Base-by-base conservation (phyloP, 2,888 invertebrate genomes). In the Philaethria dido region DNA sequence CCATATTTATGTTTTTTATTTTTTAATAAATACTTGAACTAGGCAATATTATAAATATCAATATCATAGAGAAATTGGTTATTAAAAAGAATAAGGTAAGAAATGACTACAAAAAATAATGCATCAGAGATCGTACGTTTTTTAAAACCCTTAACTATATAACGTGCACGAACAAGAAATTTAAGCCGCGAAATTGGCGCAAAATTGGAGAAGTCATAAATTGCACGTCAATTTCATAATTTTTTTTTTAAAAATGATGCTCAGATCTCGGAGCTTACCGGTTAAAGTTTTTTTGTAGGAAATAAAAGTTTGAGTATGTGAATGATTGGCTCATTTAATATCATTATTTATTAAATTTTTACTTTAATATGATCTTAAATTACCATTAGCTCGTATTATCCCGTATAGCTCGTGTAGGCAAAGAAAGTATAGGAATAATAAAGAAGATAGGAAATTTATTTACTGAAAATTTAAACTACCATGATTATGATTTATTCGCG, bases 151-250 rank as follows among this genome's bases (percentile, higher is more conserved):
- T 45, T 2, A 60, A 45, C 33, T 14, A 16, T 44, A 44, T 18
- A 45, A 29, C 8, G 60, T 60, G 60, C 45, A 45, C 60, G 60
- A 60, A 45, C 55, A 57, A 57, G 50, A 44, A 65, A 33, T 45
- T 55, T 62, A 29, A 69, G 77, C 82, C 80, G 80, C 84, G 77
- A 88, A 89, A 90, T 90, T 86, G 87, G 84, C 83, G 82, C 83
- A 82, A 89, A 89, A 89, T 91, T 89, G 86, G 82, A 79, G 79
- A 79, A 78, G 76, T 73, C 78, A 81, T 80, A 87, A 87, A 86
- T 86, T 85, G 81, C 83, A 80, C 81, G 77, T 85, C 80, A 81
- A 87, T 86, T 83, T 77, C 78, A 70, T n/a, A n/a, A n/a, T n/a
- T 25, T 29, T 33, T 76, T 77, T 78, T 67, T 76, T 73, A 74